Base-by-base conservation (phyloP, 2,888 invertebrate genomes). In the Agrotis clavis region DNA sequence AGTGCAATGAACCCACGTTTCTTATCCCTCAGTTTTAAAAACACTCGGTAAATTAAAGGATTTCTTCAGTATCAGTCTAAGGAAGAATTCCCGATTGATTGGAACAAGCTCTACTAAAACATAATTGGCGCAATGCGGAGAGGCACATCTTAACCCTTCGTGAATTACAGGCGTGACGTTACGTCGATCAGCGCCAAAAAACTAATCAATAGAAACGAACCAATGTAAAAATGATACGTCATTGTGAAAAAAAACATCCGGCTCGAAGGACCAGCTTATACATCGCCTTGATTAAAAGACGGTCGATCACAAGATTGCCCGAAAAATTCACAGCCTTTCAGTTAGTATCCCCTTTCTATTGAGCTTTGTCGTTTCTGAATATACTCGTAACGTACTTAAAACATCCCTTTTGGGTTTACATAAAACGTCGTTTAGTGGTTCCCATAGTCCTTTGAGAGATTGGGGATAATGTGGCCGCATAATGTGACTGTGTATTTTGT, bases 391-490 rank as follows among this genome's bases (percentile, higher is more conserved):
- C 1, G 63, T 50, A 64, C 48, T 54, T 66, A 66, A 68, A 62
- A 66, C 53, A 69, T 64, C 71, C 69, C 54, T 77, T 77, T 77
- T 35, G 45, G 69, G 82, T 48, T 67, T 54, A 45, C 48, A 64
- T 64, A 67, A 77, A 67, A 45, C 60, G 50, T 61, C 64, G 53
- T 64, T 79, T 72, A 77, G 71, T 18, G 60, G 63, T 60, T 65
- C 50, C 25, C n/a, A 51, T 25, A 68, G 66, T 47, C 50, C 59
- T 48, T 50, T 19, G 25, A 18, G 59, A 25, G 16, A 60, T 66
- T 64, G 19, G 45, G 62, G 45, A 47, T 81, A 69, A 65, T 66
- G 48, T 77, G 60, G 5, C 50, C 48, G 41, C 35, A 51, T 62
- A 57, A 69, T 70, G 18, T 61, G 30, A 56, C 64, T 51, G 19